Evolutionary conservation across 2,888 invertebrate genomes (phyloP), one percentile per base, ranked within the genome.

Genomic region (Microctonus aethiopoides): DNA sequence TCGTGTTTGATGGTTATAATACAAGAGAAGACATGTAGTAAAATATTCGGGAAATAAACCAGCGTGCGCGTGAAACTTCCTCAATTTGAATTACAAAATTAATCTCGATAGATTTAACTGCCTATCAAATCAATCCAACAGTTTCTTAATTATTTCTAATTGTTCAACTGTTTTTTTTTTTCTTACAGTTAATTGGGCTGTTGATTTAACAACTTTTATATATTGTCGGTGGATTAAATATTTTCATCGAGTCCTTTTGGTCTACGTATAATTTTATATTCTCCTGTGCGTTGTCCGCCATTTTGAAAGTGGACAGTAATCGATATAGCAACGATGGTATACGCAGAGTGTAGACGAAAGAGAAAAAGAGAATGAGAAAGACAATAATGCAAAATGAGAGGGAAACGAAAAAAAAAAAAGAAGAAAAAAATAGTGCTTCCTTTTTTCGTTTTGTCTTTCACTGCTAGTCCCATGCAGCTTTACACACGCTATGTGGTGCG

Each of bases 291-390:
- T 64, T 67, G 71, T 74, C 74, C 84, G 84, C 84, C 84, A 84
- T 84, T 84, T 84, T 84, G 84, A 80, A 84, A 84, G 81, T 79
- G 81, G 82, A 78, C 81, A 73, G 80, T 79, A 79, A 83, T 83
- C 83, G 82, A 84, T 83, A 80, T 79, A 81, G 80, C 81, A 73
- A 77, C 74, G 72, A 76, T 75, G 73, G 32, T 80, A 77, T 75
- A 74, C 78, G 76, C 76, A 74, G 67, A n/a, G n/a, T n/a, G n/a
- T n/a, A 68, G 68, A 1, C n/a, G 16, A 0, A 4, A 46, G 46
- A 46, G 70, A 51, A 22, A 66, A 41, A 56, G 51, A 61, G 67
- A 29, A 29, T 5, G 29, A 7, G 29, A 7, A 29, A 29, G 29
- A 29, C 7, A 5, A 7, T 29, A 29, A 29, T 29, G 29, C 29